Evolutionary conservation across 2,888 invertebrate species (phyloP).

Genomic region (Tenthredo amoena): DNA sequence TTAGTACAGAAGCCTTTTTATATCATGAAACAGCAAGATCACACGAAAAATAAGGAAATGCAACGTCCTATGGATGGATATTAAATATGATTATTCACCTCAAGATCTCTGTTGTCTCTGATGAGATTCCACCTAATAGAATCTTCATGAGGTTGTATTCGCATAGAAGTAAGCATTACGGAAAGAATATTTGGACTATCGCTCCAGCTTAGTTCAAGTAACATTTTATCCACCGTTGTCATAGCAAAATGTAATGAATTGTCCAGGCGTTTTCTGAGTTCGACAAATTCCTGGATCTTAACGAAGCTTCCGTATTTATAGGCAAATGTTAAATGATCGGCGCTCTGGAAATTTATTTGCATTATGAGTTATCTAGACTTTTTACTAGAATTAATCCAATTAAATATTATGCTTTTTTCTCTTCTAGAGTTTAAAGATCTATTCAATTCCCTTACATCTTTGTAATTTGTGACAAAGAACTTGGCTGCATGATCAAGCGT

Average conservation of each 20-base stretch:
- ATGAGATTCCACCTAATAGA: constrained; percentile 71
- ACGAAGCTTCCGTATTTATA: constrained; percentile 97
- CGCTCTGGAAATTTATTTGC: constrained; percentile 82
- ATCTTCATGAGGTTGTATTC: constrained; percentile 71
- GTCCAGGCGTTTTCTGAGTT: constrained; percentile 89
- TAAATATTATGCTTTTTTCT: background rate
- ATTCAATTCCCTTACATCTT: constrained; percentile 85
- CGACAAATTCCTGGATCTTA: constrained; percentile 94
- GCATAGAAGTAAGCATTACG: constrained; percentile 70
- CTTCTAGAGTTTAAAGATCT: background rate
- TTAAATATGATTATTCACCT: constrained; percentile 64
- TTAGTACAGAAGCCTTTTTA: background rate
- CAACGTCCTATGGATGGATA: background rate
- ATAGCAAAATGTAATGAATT: constrained; percentile 89
- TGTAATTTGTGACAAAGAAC: constrained; percentile 93
- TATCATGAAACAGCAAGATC: background rate
- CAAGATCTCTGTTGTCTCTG: constrained; percentile 75
- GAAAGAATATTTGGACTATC: constrained; percentile 67
- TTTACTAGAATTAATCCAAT: background rate
- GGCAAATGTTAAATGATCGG: constrained; percentile 94
- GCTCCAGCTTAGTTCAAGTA: constrained; percentile 82
- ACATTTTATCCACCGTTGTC: constrained; percentile 84
- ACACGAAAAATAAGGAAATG: background rate
- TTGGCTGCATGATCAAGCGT: constrained; percentile 88
- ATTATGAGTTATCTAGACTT: background rate